A percentile compares a stretch with the other conserved stretches of the same genome.
Conservation (phyloP, 2,888 invertebrate species). For the Noctua pronuba region DNA sequence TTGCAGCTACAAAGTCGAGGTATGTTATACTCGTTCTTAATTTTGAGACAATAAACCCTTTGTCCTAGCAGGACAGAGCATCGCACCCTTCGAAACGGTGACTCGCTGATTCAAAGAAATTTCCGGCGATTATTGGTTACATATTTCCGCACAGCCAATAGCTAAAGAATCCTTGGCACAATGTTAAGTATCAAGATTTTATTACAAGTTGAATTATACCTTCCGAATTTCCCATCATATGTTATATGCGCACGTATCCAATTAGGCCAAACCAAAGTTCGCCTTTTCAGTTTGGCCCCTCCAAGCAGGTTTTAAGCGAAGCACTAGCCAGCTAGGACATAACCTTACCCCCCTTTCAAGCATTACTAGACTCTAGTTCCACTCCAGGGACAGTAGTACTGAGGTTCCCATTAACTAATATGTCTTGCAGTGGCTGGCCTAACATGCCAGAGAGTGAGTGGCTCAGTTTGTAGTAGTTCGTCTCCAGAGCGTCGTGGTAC, state of each 20-base stretch:
- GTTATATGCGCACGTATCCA: neutral
- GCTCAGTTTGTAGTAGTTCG: conserved; percentile 96
- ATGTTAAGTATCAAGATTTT: neutral
- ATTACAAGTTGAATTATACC: neutral
- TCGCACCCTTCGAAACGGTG: neutral
- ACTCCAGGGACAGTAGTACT: conserved; percentile 95
- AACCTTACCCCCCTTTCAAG: conserved; percentile 84
- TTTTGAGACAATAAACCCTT: conserved; percentile 19
- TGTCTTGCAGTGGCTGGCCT: conserved; percentile 93
- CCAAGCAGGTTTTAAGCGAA: conserved; percentile 4
- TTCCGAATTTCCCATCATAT: no score
- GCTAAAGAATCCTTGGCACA: neutral
- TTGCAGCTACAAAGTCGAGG: neutral
- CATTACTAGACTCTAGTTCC: conserved; percentile 95
- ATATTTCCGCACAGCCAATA: neutral
- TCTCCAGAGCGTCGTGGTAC: conserved; percentile 96
- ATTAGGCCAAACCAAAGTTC: neutral
- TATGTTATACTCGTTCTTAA: neutral
- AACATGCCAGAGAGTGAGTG: conserved; percentile 93
- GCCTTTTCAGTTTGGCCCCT: neutral
- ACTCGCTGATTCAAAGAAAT: neutral
- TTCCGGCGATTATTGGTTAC: neutral
- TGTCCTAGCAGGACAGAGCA: conserved; percentile 12
- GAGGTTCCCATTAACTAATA: conserved; percentile 93
- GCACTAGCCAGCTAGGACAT: conserved; percentile 29